Conservation (phyloP, 2,797 vertebrate genomes). For the Pantherophis vulpinus region DNA sequence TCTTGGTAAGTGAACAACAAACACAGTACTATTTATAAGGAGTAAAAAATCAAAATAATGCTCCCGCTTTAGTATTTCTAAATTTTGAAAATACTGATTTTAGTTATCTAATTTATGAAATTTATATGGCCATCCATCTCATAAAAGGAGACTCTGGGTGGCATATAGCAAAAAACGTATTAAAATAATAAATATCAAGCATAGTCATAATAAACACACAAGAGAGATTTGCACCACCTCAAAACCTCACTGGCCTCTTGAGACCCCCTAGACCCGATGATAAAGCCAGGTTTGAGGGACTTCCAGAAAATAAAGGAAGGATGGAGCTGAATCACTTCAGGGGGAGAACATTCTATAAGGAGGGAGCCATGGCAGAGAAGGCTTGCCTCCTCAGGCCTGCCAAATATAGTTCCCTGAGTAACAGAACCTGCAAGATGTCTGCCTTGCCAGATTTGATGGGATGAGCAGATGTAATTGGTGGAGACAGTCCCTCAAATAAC, state of each 20-base stretch:
- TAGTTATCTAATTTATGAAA: background rate
- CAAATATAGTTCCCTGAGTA: background rate
- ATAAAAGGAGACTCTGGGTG: background rate
- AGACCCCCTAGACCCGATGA: background rate
- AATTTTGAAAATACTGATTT: background rate
- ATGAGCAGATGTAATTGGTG: background rate
- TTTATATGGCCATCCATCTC: background rate
- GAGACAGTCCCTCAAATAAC: background rate
- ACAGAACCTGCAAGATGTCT: background rate
- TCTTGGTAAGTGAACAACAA: slow-evolving; percentile 79
- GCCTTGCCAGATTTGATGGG: background rate
- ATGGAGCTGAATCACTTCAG: background rate
- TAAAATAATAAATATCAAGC: background rate
- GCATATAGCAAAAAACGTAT: background rate
- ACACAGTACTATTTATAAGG: background rate
- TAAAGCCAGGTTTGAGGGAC: background rate
- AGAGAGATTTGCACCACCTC: background rate
- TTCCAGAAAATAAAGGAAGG: background rate
- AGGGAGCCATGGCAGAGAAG: background rate
- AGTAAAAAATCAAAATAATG: background rate
- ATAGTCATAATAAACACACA: background rate
- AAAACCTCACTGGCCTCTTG: background rate
- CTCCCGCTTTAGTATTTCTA: background rate
- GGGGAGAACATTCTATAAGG: background rate
- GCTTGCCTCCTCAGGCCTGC: background rate